Conservation (phyloP, 1,140 invertebrate species). For the Argopecten irradians region DNA sequence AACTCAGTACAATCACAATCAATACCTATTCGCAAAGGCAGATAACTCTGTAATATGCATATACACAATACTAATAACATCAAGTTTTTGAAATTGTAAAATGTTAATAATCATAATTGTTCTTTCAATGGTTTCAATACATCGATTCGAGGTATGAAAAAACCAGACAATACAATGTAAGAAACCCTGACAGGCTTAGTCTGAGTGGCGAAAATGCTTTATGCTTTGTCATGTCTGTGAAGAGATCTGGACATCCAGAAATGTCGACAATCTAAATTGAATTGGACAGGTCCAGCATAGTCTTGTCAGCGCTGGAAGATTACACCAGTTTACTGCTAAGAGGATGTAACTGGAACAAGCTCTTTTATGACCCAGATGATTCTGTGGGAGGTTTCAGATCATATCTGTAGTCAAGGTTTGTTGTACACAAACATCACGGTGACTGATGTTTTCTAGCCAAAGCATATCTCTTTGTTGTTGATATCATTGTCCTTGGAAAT, state of each 20-base stretch:
- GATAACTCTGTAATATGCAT: too few species aligned
- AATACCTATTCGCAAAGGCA: too few species aligned
- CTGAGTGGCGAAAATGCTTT: background rate
- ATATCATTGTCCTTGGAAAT: background rate
- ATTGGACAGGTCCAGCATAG: conserved; percentile 3
- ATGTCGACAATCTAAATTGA: background rate
- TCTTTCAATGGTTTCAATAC: too few species aligned
- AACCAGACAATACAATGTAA: too few species aligned
- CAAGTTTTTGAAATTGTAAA: too few species aligned
- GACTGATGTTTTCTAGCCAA: background rate
- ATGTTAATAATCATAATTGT: too few species aligned
- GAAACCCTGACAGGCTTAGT: too few species aligned
- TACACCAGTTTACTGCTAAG: background rate
- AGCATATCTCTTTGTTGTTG: background rate
- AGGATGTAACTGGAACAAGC: background rate
- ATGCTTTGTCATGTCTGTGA: background rate
- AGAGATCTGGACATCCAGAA: background rate
- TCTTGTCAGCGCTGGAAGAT: background rate
- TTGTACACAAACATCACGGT: background rate
- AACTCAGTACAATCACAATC: too few species aligned
- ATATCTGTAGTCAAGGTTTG: background rate
- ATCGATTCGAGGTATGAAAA: too few species aligned
- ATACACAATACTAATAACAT: too few species aligned
- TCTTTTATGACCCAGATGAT: background rate
- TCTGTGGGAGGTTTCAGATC: background rate